These are phyloP conservation scores for Ceyx margarethae DNA, from an alignment of 2,113 vertebrate species.

Conservation along the genomic window DNA sequence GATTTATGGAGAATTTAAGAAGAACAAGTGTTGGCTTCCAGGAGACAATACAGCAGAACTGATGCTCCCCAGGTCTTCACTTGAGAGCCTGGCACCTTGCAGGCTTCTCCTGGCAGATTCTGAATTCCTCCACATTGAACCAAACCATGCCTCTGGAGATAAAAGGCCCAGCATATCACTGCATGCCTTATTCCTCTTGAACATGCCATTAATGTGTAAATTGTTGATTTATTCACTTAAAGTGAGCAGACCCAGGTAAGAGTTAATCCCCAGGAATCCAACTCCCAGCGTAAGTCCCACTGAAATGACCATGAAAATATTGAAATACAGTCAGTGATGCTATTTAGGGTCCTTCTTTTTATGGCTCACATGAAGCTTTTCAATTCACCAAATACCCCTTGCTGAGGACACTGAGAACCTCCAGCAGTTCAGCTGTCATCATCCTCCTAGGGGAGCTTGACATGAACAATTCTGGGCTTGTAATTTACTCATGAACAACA, in stretches of 20 bases:
- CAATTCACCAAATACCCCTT: neutral
- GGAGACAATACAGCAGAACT: rapidly evolving
- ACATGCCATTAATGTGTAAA: neutral
- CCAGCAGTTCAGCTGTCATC: neutral
- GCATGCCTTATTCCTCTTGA: neutral
- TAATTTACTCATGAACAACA: neutral
- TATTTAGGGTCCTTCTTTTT: neutral
- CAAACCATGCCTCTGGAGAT: neutral
- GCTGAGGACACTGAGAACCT: neutral
- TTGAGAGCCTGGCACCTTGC: neutral
- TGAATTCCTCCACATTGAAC: neutral
- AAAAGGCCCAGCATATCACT: neutral
- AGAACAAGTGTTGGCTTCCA: neutral
- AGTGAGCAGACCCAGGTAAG: neutral
- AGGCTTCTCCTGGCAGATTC: neutral
- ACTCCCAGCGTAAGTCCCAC: neutral
- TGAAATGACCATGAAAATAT: neutral
- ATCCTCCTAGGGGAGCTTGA: neutral
- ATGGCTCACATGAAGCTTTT: neutral
- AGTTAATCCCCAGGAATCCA: neutral
- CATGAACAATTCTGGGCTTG: neutral
- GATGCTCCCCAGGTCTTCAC: neutral
- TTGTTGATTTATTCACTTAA: neutral
- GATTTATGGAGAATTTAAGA: neutral
- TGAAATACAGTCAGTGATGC: neutral